Conservation (phyloP, 2,113 vertebrate species). For the Pseudois nayaur region DNA sequence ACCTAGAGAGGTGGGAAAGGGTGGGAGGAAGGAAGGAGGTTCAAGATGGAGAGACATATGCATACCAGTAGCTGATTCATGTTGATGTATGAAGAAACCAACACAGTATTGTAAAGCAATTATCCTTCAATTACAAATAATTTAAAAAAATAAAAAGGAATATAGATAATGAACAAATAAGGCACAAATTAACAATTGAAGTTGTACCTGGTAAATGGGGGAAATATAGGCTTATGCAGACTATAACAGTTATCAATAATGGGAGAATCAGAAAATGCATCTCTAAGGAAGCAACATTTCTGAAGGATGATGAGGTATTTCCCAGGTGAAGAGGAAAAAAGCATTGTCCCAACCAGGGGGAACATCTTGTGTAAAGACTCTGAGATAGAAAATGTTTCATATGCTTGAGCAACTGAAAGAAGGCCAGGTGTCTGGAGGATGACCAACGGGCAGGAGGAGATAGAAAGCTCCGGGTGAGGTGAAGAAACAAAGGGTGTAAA, state of each 20-base stretch:
- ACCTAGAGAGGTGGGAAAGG: not conserved
- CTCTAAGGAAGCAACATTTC: not conserved
- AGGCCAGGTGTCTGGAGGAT: not conserved
- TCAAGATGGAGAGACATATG: not conserved
- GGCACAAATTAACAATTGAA: not conserved
- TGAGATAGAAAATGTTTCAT: not conserved
- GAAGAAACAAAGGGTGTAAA: fast-evolving
- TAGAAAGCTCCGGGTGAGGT: not conserved
- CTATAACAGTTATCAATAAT: not conserved
- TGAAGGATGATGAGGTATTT: not conserved
- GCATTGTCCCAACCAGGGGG: not conserved
- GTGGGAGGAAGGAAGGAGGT: not conserved
- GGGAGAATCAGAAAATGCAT: not conserved
- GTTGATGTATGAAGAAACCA: not conserved
- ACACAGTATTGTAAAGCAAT: not conserved
- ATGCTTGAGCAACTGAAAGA: not conserved
- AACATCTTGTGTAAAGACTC: not conserved
- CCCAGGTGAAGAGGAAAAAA: not conserved
- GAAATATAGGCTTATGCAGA: not conserved
- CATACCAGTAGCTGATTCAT: not conserved
- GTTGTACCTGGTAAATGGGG: not conserved
- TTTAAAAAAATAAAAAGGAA: not conserved
- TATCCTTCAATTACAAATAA: not conserved
- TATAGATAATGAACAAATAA: not conserved
- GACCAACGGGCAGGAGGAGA: not conserved